Base-by-base conservation (phyloP, 2,888 invertebrate genomes). In the Pollenia labialis region DNA sequence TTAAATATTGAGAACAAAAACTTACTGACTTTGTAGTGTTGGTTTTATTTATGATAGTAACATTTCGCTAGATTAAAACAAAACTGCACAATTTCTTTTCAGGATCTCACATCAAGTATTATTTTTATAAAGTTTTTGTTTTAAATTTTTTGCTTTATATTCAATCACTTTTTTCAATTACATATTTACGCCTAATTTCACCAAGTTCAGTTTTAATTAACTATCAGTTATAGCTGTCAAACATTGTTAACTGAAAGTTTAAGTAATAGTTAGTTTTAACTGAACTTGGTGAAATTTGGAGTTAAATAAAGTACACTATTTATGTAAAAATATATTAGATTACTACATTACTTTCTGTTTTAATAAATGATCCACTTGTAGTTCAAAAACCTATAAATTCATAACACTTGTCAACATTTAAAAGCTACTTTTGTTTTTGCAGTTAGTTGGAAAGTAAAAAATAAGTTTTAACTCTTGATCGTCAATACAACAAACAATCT, bases 51-150 rank as follows among this genome's bases (percentile, higher is more conserved):
- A 64, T 42, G 2, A 32, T n/a, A n/a, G 32, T 32, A 32, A 32
- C 4, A 32, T 32, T 32, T 40, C n/a, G n/a, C 18, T 48, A 6
- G 4, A 64, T 64, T 46, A 64, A 10, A 46, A 46, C 11, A 44
- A 2, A 66, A 48, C 3, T 11, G 4, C 1, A 32, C 58, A 72
- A 62, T 48, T 54, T 46, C 60, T 46, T 44, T 82, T 81, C 40
- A 60, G 60, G 44, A 80, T 87, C 56, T 77, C 50, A 80, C 72
- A 75, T 86, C 72, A 62, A 80, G 42, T 76, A 52, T 80, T 66
- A 64, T 54, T 75, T 74, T 75, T 68, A 77, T 72, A 58, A 23
- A 23, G 32, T 48, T 60, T 18, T 52, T 11, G 10, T 48, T 23
- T 60, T 60, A 46, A 42, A 14, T 32, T 18, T 52, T 69, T 82